These are phyloP conservation scores for Myripristis murdjan DNA, from an alignment of 2,797 vertebrate species.

Conservation along the genomic window DNA sequence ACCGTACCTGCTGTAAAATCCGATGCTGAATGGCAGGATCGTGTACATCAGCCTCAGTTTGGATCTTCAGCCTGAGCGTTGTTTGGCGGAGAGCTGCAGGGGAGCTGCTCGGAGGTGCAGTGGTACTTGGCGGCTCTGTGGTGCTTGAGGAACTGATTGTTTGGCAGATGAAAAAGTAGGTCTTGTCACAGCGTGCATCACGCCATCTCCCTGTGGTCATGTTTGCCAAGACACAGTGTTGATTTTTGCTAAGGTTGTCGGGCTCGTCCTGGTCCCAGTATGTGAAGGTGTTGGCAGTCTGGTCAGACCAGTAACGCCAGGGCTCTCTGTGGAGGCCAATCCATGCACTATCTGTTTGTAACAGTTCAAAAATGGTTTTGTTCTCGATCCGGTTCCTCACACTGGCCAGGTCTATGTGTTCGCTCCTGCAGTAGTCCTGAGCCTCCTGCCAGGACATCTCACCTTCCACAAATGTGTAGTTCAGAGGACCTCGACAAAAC, in stretches of 20 bases:
- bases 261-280: conserved; percentile 32
- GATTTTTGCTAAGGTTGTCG: accelerated
- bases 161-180: conserved; percentile 39
- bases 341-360: conserved; percentile 1
- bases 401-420: conserved; percentile 53
- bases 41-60: conserved; percentile 48
- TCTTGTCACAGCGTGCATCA: not conserved
- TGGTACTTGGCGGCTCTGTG: too few species aligned
- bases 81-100: not conserved
- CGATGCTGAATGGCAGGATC: conserved; percentile 36
- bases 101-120: not conserved
- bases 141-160: not conserved
- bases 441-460: not conserved
- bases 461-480: not conserved
- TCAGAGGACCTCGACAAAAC: too few species aligned
- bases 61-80: conserved; percentile 34
- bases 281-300: conserved; percentile 22
- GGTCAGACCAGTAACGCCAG: conserved; percentile 67
- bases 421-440: conserved; percentile 35
- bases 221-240: conserved; percentile 10
- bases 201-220: conserved; percentile 7
- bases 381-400: conserved; percentile 35
- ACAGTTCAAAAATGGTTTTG: accelerated
- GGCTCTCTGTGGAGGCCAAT: conserved; percentile 57
- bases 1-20: conserved; percentile 60